Percentiles rank a stretch among this genome's conserved stretches.
phyloP scores from a whole-genome alignment of 2,113 vertebrate genomes.

The Crotalus horridus region DNA sequence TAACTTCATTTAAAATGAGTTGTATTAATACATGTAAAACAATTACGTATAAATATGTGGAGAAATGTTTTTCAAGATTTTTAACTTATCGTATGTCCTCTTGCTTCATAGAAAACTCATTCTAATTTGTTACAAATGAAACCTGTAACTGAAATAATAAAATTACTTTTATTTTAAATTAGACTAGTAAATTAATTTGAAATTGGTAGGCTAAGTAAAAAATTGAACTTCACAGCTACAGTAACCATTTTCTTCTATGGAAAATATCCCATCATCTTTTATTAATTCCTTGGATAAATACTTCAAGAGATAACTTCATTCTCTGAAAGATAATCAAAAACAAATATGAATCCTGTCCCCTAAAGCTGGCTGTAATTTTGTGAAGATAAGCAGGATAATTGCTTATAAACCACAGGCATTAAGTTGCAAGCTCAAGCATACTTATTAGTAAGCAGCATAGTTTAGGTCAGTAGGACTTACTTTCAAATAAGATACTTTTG shows the following conservation, averaged over 20 bases:
- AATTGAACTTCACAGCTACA: neutral
- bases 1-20: constrained; percentile 59
- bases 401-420: neutral
- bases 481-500: neutral
- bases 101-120: constrained; percentile 27
- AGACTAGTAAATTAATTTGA: neutral
- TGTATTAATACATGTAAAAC: constrained; percentile 61
- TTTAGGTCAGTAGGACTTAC: neutral
- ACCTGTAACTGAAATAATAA: constrained; percentile 30
- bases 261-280: neutral
- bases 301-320: neutral
- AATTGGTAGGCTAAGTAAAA: neutral
- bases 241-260: neutral
- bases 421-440: neutral
- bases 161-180: neutral
- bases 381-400: neutral
- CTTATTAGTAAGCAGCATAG: neutral
- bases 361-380: constrained; percentile 2
- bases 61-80: constrained; percentile 46
- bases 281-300: neutral
- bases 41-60: constrained; percentile 20
- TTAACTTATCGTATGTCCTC: constrained; percentile 14
- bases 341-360: neutral
- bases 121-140: constrained; percentile 18
- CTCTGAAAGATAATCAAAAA: neutral